A percentile compares a stretch with the other conserved stretches of the same genome.
phyloP scores from a whole-genome alignment of 1,140 invertebrate genomes.

The Pseudomyrmex sp. region DNA sequence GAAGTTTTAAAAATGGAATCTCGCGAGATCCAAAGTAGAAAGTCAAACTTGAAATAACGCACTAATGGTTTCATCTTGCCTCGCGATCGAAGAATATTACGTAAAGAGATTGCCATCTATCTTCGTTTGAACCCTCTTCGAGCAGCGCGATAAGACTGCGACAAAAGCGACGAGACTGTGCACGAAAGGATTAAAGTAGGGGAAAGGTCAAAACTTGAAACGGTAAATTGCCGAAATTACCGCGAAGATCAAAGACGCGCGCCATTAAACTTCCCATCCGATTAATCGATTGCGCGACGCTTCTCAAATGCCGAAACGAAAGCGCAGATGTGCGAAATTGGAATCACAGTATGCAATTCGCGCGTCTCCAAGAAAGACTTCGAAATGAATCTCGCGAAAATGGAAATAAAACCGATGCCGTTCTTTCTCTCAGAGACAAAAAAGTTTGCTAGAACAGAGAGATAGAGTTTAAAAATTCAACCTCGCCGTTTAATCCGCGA shows the following conservation, averaged over 20 bases:
- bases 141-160: neutral
- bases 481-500: conserved; percentile 41
- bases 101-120: neutral
- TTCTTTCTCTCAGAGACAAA: neutral
- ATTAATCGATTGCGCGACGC: conserved; percentile 43
- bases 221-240: conserved; percentile 53
- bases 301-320: neutral
- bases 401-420: conserved; percentile 30
- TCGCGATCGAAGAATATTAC: conserved; percentile 21
- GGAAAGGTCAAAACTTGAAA: conserved; percentile 32
- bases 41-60: neutral
- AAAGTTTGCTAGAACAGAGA: neutral
- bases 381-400: conserved; percentile 25
- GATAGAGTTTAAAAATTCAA: conserved; percentile 47
- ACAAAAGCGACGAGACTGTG: neutral
- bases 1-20: neutral
- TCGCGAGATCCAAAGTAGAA: neutral
- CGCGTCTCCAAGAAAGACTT: neutral
- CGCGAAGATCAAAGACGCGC: conserved; percentile 23
- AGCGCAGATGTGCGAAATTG: conserved; percentile 23
- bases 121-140: neutral
- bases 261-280: conserved; percentile 43
- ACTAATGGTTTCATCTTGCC: neutral
- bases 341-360: neutral
- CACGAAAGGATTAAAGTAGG: no score